Base-by-base conservation (phyloP, 2,113 vertebrate genomes). In the Ciconia boyciana region DNA sequence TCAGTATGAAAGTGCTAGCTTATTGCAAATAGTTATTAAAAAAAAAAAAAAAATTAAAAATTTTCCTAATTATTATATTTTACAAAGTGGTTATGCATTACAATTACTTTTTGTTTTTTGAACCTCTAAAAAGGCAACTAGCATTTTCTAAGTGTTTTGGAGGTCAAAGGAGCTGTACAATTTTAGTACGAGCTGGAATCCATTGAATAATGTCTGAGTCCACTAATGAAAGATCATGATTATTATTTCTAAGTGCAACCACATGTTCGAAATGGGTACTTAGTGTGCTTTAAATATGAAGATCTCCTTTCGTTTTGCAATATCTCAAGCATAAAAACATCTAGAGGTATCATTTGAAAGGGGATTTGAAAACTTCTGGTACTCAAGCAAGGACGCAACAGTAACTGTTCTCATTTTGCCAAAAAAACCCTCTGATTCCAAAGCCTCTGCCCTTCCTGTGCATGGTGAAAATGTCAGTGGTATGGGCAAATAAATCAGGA, bases 101-200 rank as follows among this genome's bases (percentile, higher is more conserved):
- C 29, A 29, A 41, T 80, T 46, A 24, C 2, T 78, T 77, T 22
- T 64, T 68, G 32, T 51, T 65, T 66, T 64, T 64, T 5, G 41
- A 92, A 52, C 3, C 4, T 77, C 32, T 60, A 7, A 61, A 93
- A 90, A 79, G 26, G 17, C 57, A 89, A 36, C 21, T 51, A 80
- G 17, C 25, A 48, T 92, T 96, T 88, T 71, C 16, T 32, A 93
- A 68, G 31, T 82, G 31, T 82, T 57, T 87, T 86, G 24, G 55
- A 41, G 86, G 49, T 97, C 61, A 41, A 69, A 94, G 74, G 68
- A 92, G 49, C 70, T 91, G 43, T 78, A 68, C 16, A 88, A 58
- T 95, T 97, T 96, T 70, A 87, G 28, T 70, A 84, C 51, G 81
- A 95, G 39, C 17, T 95, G 64, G 48, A 96, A 92, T 94, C 76